phyloP scores from a whole-genome alignment of 1,140 invertebrate species.

The Leptonema lineaticorne region DNA sequence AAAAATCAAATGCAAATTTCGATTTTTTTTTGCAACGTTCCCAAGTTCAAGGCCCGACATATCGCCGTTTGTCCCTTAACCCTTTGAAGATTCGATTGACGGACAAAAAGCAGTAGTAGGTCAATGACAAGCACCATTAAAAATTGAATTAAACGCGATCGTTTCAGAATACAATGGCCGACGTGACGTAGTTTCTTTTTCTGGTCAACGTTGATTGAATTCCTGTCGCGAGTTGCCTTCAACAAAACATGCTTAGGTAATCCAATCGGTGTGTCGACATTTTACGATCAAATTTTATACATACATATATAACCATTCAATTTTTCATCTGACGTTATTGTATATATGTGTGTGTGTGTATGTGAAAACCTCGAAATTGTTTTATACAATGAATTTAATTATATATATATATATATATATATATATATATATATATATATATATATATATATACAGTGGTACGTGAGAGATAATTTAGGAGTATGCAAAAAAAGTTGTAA shows the following conservation, averaged over 20 bases:
- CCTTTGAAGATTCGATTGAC: neutral
- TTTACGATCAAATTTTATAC: neutral
- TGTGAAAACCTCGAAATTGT: neutral
- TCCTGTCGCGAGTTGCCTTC: neutral
- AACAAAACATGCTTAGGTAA: neutral
- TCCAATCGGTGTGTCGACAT: neutral
- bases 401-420: neutral
- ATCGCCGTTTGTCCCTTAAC: neutral
- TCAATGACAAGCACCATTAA: neutral
- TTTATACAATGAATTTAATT: neutral
- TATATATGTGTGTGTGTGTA: neutral
- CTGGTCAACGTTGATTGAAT: neutral
- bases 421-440: neutral
- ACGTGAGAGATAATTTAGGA: neutral
- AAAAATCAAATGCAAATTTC: no score
- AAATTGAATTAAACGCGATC: neutral
- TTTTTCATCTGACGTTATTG: neutral
- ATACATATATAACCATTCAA: neutral
- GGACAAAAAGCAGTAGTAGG: neutral
- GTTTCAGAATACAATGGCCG: neutral
- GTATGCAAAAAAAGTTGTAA: no score
- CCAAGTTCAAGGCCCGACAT: neutral
- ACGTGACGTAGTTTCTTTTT: neutral
- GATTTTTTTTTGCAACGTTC: no score
- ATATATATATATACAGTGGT: neutral